These are phyloP conservation scores for Bombus difficillimus DNA, from an alignment of 1,140 invertebrate genomes.

Conservation along the genomic window DNA sequence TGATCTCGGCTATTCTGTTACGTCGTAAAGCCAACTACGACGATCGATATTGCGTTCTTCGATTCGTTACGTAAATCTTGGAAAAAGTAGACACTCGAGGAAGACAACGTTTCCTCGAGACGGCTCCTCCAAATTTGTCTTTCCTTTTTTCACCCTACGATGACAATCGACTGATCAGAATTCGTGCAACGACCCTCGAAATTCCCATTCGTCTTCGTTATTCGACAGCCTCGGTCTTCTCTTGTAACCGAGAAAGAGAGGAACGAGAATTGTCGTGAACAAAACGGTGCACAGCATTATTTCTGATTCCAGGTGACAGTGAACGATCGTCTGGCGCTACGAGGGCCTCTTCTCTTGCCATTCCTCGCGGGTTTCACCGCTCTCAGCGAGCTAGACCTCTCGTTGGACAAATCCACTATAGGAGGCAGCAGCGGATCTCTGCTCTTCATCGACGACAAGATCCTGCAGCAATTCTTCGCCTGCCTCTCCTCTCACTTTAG, in stretches of 20 bases:
- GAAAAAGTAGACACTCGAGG: neutral
- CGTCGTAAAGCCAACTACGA: neutral
- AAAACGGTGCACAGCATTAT: slow-evolving; percentile 26
- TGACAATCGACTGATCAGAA: neutral
- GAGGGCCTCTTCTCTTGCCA: slow-evolving; percentile 82
- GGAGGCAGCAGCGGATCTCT: slow-evolving; percentile 76
- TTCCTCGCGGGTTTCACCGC: slow-evolving; percentile 82
- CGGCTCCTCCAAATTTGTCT: too few species aligned
- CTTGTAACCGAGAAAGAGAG: neutral
- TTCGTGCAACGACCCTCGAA: neutral
- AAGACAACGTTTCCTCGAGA: neutral
- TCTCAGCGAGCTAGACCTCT: slow-evolving; percentile 82
- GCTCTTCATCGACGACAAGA: slow-evolving; percentile 81
- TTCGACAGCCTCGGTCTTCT: neutral
- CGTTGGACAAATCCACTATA: slow-evolving; percentile 79
- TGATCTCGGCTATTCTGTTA: slow-evolving; percentile 16
- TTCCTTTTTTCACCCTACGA: neutral
- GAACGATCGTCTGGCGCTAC: slow-evolving; percentile 81
- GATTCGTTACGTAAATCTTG: neutral
- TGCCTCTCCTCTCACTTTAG: slow-evolving; percentile 77
- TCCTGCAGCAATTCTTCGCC: slow-evolving; percentile 79
- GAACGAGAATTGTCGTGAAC: slow-evolving; percentile 17
- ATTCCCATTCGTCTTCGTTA: slow-evolving; percentile 37
- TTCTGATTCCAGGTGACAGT: slow-evolving; percentile 78
- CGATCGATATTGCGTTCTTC: slow-evolving; percentile 3